These are phyloP conservation scores for Oriolus oriolus DNA, from an alignment of 2,113 vertebrate genomes.

Conservation along the genomic window DNA sequence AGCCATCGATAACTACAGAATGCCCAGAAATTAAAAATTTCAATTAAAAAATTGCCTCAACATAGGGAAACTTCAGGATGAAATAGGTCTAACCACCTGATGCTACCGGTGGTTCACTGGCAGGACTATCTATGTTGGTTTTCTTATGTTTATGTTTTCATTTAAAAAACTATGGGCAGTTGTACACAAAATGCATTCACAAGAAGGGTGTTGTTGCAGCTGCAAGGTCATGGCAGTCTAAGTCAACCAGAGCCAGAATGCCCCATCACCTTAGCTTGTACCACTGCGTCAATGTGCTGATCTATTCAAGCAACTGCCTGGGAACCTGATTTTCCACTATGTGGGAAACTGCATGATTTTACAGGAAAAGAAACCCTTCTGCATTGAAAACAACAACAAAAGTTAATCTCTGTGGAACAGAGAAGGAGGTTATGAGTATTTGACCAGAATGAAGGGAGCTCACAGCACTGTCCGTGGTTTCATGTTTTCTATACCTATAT, in stretches of 20 bases:
- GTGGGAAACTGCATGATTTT: neutral
- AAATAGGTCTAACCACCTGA: neutral
- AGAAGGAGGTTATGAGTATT: rapidly evolving
- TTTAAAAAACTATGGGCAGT: neutral
- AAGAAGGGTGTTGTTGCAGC: neutral
- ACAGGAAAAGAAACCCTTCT: neutral
- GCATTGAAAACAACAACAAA: neutral
- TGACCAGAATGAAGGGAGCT: neutral
- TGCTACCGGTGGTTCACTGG: neutral
- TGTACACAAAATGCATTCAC: neutral
- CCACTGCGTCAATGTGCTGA: neutral
- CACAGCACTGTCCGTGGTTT: neutral
- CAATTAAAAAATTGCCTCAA: neutral
- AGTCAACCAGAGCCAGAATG: neutral
- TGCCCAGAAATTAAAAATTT: neutral
- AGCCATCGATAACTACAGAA: neutral
- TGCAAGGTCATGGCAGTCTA: neutral
- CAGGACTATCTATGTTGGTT: neutral
- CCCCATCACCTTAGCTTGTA: neutral
- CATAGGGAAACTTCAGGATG: neutral
- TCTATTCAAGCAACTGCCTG: neutral
- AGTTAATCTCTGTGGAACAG: neutral
- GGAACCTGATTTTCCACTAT: neutral
- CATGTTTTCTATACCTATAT: neutral
- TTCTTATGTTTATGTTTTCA: neutral